phyloP scores from a whole-genome alignment of 2,797 vertebrate species.

The Otolemur crassicaudatus region DNA sequence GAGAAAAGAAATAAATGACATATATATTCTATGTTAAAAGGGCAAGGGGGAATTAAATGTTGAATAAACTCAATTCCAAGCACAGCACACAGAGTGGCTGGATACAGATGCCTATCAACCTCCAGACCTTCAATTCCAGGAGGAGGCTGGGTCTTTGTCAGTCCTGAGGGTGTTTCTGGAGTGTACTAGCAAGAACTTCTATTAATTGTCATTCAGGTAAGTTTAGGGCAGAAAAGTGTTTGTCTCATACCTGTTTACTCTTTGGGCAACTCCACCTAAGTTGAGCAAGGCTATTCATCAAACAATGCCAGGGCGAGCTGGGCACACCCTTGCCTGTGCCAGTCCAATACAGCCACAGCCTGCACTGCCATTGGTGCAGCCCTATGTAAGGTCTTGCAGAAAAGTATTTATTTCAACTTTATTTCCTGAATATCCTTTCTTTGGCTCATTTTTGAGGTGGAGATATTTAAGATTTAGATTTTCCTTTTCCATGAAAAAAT shows the following conservation, averaged over 20 bases:
- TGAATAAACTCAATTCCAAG: neutral
- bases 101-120: neutral
- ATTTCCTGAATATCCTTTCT: neutral
- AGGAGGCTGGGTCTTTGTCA: too few species aligned
- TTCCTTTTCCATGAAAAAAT: neutral
- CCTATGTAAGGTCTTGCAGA: neutral
- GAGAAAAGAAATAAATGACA: constrained; percentile 32
- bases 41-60: neutral
- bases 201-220: neutral
- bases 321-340: fast-evolving
- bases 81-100: neutral
- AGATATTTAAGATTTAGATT: neutral
- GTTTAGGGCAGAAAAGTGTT: neutral
- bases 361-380: fast-evolving
- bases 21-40: neutral
- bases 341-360: fast-evolving
- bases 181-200: neutral
- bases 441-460: neutral
- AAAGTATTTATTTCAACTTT: neutral
- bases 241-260: neutral
- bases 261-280: too few species aligned
- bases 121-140: neutral
- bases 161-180: neutral
- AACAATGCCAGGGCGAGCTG: neutral
- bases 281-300: fast-evolving